A percentile compares a stretch with the other conserved stretches of the same genome.
phyloP scores from a whole-genome alignment of 1,140 invertebrate species.

The Dolichoris vasculosae region DNA sequence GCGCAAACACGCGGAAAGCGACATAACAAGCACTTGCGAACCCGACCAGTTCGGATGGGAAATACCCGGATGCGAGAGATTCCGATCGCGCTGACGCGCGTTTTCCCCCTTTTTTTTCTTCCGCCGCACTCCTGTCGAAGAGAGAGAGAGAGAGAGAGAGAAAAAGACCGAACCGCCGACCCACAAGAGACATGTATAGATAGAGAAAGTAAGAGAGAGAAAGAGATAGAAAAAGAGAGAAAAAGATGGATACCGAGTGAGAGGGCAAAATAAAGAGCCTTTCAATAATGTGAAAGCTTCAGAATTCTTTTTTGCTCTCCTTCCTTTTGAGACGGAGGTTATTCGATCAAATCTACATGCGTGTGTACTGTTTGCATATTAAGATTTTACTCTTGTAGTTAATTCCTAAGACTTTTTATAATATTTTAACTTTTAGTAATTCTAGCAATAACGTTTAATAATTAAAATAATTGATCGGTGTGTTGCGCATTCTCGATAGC shows the following conservation, averaged over 20 bases:
- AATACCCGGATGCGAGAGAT: conserved; percentile 49
- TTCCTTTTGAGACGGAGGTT: conserved; percentile 36
- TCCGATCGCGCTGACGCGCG: conserved; percentile 21
- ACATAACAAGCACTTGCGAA: neutral
- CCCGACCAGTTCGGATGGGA: conserved; percentile 19
- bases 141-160: neutral
- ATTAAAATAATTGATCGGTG: no score
- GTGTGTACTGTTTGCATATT: conserved; percentile 21
- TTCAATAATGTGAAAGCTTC: conserved; percentile 46
- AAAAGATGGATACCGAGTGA: neutral
- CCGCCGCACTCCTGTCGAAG: neutral
- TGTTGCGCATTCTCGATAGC: no score
- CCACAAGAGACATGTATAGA: neutral
- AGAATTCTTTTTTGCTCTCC: conserved; percentile 46
- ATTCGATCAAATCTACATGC: neutral
- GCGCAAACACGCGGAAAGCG: neutral
- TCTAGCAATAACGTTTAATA: no score
- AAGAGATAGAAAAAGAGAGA: neutral
- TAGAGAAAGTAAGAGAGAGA: neutral
- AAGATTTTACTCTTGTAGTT: no score
- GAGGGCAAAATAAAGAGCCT: neutral
- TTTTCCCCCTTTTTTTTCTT: conserved; percentile 43
- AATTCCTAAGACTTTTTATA: no score
- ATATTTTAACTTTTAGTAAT: no score
- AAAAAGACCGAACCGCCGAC: neutral